Conservation (phyloP, 1,140 invertebrate species). For the Proctacanthus coquilletti region DNA sequence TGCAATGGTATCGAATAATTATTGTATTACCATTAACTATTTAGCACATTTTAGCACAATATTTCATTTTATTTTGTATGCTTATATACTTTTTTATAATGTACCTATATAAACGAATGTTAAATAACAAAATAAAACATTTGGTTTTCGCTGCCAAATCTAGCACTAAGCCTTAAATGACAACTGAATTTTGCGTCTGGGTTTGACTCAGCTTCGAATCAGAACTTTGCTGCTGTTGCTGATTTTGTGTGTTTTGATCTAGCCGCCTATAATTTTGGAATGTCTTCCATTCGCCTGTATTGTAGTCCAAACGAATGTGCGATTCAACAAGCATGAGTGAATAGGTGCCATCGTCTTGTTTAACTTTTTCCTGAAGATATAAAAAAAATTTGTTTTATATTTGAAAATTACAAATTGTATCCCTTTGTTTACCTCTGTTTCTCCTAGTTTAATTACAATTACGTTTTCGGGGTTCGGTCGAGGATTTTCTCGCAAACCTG, state of each 20-base stretch:
- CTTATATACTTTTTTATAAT: too few relatives aligned
- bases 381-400: constrained; percentile 1
- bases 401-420: constrained; percentile 2
- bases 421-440: constrained; percentile 20
- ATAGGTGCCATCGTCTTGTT: constrained; percentile 42
- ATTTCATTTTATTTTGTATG: too few relatives aligned
- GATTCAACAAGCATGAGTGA: constrained; percentile 56
- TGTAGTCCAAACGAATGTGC: constrained; percentile 79
- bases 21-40: too few relatives aligned
- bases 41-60: too few relatives aligned
- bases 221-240: background rate
- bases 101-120: too few relatives aligned
- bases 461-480: constrained; percentile 28
- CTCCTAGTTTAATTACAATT: constrained; percentile 27
- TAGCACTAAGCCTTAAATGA: constrained; percentile 1
- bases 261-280: constrained; percentile 53
- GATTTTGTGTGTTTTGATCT: constrained; percentile 16
- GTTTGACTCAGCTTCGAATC: background rate
- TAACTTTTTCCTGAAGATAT: constrained; percentile 39
- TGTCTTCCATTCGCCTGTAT: constrained; percentile 70
- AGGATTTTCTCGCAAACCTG: constrained; percentile 46
- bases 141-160: too few relatives aligned
- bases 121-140: too few relatives aligned
- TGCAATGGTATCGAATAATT: too few relatives aligned
- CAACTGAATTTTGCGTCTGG: constrained; percentile 3